Conservation (phyloP, 2,113 vertebrate species). For the Ameiurus melas region DNA sequence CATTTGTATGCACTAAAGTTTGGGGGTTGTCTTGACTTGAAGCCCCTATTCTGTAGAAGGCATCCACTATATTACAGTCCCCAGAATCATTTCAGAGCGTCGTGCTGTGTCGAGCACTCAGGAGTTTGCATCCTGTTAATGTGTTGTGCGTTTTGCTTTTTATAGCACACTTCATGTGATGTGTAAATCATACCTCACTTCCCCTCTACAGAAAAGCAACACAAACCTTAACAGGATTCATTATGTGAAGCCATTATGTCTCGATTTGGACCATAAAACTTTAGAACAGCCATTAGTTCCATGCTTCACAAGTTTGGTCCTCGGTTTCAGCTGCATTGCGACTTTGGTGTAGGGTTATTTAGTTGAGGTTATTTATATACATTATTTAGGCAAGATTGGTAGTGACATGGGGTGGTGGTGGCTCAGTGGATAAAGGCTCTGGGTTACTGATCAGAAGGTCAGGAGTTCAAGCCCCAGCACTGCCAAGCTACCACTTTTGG, state of each 20-base stretch:
- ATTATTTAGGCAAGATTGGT: neutral
- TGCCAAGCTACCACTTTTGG: no score
- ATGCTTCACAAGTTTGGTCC: neutral
- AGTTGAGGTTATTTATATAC: neutral
- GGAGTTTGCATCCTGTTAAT: conserved; percentile 15
- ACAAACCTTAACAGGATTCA: conserved; percentile 11
- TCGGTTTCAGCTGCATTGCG: neutral
- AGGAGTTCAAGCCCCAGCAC: no score
- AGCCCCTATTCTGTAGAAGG: neutral
- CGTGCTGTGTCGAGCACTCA: neutral
- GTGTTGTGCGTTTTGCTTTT: neutral
- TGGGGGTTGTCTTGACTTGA: neutral
- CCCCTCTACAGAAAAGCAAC: neutral
- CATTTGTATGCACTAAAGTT: neutral
- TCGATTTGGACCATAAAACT: conserved; percentile 30
- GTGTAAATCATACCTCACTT: conserved; percentile 26
- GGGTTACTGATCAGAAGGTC: no score
- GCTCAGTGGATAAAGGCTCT: no score
- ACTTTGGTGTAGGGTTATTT: neutral
- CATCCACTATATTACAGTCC: neutral
- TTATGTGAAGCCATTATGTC: conserved; percentile 34
- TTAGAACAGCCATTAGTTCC: conserved; percentile 41
- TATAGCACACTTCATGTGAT: conserved; percentile 17
- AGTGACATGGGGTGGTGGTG: no score
- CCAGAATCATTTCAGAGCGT: neutral